These are phyloP conservation scores for Drosophila tristis DNA, from an alignment of 1,140 invertebrate species.

Conservation along the genomic window DNA sequence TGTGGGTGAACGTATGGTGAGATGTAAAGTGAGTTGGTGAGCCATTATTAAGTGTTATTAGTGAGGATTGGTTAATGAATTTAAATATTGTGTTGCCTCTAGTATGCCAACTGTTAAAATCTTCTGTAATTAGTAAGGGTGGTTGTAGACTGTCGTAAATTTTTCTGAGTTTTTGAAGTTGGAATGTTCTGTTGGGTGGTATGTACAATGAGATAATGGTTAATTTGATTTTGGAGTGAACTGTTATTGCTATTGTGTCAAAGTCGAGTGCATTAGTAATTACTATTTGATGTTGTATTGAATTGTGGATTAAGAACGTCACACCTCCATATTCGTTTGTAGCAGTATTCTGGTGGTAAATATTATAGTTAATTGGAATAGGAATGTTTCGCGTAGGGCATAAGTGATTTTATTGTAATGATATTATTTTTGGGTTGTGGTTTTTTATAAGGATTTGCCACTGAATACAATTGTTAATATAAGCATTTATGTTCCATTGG, in stretches of 20 bases:
- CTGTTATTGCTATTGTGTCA: slow-evolving; percentile 27
- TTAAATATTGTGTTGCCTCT: slow-evolving; percentile 3
- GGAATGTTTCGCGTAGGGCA: slow-evolving; percentile 16
- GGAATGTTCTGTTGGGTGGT: slow-evolving; percentile 19
- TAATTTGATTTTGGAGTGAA: slow-evolving; percentile 29
- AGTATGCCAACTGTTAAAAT: slow-evolving; percentile 31
- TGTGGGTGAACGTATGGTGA: slow-evolving; percentile 9
- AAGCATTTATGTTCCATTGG: slow-evolving; percentile 41
- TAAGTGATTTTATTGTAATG: slow-evolving; percentile 32
- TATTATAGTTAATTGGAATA: slow-evolving; percentile 28
- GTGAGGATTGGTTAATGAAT: slow-evolving; percentile 11
- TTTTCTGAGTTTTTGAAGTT: slow-evolving; percentile 21
- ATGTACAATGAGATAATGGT: slow-evolving; percentile 19
- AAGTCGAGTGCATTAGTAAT: slow-evolving; percentile 10
- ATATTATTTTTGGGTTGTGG: slow-evolving; percentile 31
- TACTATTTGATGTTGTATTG: slow-evolving; percentile 22
- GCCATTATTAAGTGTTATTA: slow-evolving; percentile 14
- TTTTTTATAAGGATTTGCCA: slow-evolving; percentile 35
- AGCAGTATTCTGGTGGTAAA: slow-evolving; percentile 22
- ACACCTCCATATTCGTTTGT: too few species aligned
- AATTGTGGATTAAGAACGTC: slow-evolving; percentile 32
- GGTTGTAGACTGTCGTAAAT: slow-evolving; percentile 15
- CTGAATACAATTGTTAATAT: slow-evolving; percentile 36
- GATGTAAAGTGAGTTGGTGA: slow-evolving; percentile 4
- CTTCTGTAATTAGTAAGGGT: slow-evolving; percentile 35